Evolutionary conservation across 1,140 invertebrate genomes (phyloP).

Genomic region (Penaeus japonicus): DNA sequence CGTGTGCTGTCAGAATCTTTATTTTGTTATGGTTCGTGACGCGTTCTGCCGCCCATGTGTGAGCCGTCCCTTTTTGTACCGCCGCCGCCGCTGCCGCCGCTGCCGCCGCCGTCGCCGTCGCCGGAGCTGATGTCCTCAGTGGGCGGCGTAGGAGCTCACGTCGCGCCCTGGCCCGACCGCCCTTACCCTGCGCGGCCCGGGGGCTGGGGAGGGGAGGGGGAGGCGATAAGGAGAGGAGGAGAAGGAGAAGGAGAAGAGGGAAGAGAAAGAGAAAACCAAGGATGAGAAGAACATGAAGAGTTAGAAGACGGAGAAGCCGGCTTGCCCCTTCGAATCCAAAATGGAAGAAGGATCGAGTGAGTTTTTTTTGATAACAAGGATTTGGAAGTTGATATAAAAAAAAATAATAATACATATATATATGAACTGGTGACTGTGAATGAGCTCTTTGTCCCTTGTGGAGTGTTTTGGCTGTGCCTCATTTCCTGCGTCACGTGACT

Average conservation of each 20-base stretch:
- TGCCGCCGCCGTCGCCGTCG: neutral
- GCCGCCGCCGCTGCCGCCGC: conserved; percentile 9
- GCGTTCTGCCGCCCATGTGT: conserved; percentile 53
- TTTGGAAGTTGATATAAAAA: neutral
- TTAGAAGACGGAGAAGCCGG: conserved; percentile 15
- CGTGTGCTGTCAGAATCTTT: conserved; percentile 56
- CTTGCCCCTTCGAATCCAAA: too few relatives aligned
- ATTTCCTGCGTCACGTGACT: conserved; percentile 47
- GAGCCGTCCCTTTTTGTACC: conserved; percentile 55
- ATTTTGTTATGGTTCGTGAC: conserved; percentile 56
- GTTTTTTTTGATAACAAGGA: too few relatives aligned
- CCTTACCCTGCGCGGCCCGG: conserved; percentile 11
- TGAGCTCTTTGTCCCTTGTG: conserved; percentile 54
- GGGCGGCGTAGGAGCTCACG: neutral
- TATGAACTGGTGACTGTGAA: neutral
- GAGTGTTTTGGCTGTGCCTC: conserved; percentile 56
- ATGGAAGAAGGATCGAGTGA: too few relatives aligned
- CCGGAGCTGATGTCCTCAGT: conserved; percentile 13
- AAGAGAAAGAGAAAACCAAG: neutral
- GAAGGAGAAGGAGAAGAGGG: neutral
- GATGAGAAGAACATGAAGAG: conserved; percentile 8
- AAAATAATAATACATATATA: neutral
- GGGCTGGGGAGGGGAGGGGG: conserved; percentile 18
- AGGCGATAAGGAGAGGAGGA: neutral
- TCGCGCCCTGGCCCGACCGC: neutral